A percentile compares a stretch with the other conserved stretches of the same genome.
phyloP scores from a whole-genome alignment of 1,140 invertebrate species.

The Drosophila kepulauana region DNA sequence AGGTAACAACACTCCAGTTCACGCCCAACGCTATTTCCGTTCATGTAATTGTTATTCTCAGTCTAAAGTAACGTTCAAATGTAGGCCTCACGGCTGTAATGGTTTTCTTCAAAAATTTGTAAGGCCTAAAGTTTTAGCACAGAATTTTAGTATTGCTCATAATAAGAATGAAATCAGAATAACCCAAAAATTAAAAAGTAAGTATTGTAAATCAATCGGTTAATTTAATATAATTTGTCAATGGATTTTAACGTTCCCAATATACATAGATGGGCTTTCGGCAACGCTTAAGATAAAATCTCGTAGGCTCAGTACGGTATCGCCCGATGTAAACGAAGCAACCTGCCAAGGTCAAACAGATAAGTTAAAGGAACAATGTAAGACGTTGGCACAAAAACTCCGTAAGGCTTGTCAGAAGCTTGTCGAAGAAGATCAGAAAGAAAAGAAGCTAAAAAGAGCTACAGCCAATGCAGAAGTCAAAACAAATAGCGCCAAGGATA shows the following conservation, averaged over 20 bases:
- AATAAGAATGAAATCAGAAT: slow-evolving; percentile 13
- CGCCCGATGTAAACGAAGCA: neutral
- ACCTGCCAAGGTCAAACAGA: neutral
- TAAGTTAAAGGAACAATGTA: slow-evolving; percentile 10
- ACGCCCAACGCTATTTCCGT: slow-evolving; percentile 9
- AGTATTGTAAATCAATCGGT: neutral
- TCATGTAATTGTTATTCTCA: slow-evolving; percentile 12
- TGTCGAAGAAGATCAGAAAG: slow-evolving; percentile 10
- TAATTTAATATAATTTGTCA: neutral
- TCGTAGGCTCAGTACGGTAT: neutral
- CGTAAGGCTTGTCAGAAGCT: slow-evolving; percentile 3
- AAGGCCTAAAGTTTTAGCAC: slow-evolving; percentile 7
- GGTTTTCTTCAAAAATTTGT: slow-evolving; percentile 14
- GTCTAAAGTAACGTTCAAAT: slow-evolving; percentile 2
- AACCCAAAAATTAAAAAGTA: slow-evolving; percentile 9
- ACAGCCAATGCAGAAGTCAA: neutral
- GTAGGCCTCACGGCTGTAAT: neutral
- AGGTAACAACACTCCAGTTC: slow-evolving; percentile 20
- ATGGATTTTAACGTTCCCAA: neutral
- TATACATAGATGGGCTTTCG: slow-evolving; percentile 20
- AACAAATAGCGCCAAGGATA: neutral
- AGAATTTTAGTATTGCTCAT: slow-evolving; percentile 4
- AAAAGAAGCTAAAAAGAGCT: slow-evolving; percentile 2
- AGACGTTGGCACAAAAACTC: slow-evolving; percentile 2
- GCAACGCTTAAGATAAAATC: slow-evolving; percentile 1